Conservation (phyloP, 2,113 vertebrate species). For the Corythoichthys intestinalis region DNA sequence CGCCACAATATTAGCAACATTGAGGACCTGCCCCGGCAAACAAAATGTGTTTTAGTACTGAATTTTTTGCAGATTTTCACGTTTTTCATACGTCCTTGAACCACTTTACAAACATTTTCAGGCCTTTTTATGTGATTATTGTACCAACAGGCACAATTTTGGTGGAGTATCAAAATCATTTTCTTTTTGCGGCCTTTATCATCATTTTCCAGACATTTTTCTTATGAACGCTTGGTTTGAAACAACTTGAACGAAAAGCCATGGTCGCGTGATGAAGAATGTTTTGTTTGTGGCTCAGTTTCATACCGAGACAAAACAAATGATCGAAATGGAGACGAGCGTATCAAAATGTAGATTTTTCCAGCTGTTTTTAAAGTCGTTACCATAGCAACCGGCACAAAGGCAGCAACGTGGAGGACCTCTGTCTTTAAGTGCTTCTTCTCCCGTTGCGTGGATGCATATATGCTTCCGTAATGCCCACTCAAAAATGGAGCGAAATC, state of each 20-base stretch:
- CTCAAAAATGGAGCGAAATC: constrained; percentile 41
- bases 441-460: constrained; percentile 44
- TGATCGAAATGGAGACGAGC: constrained; percentile 7
- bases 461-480: constrained; percentile 70
- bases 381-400: neutral
- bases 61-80: no score
- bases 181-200: neutral
- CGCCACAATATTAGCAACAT: neutral
- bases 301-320: neutral
- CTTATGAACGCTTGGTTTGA: neutral
- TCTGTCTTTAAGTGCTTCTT: constrained; percentile 61
- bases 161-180: neutral
- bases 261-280: neutral
- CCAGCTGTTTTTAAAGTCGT: neutral
- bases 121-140: neutral
- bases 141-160: neutral
- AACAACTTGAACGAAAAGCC: neutral
- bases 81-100: no score
- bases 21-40: neutral
- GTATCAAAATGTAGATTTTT: constrained; percentile 17
- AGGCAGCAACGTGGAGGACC: neutral
- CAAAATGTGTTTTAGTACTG: no score
- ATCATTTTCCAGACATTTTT: neutral
- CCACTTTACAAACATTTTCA: neutral
- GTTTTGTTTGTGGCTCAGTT: constrained; percentile 37